phyloP scores from a whole-genome alignment of 2,113 vertebrate species.

The Lasiurus borealis region DNA sequence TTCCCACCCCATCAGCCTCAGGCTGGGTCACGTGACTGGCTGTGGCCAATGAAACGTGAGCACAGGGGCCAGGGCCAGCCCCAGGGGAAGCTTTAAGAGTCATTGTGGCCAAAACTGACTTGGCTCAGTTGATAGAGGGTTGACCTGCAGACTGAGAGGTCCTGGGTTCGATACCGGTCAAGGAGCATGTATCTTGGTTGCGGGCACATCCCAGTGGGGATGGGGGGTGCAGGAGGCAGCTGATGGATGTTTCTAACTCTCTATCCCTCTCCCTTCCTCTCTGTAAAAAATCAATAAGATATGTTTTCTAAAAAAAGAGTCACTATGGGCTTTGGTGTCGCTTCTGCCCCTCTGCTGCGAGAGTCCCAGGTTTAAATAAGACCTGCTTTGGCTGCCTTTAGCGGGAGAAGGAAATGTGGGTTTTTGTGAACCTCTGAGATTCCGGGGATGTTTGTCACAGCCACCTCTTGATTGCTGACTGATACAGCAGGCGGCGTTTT shows the following conservation, averaged over 20 bases:
- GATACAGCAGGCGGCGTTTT: not conserved
- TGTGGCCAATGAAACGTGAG: not conserved
- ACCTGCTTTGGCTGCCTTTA: not conserved
- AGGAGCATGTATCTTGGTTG: no score
- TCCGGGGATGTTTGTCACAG: not conserved
- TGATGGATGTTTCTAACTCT: no score
- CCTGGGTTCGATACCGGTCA: no score
- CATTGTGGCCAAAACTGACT: fast-evolving
- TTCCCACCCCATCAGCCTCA: not conserved
- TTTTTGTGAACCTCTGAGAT: not conserved
- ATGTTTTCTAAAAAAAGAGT: not conserved
- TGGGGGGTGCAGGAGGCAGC: no score
- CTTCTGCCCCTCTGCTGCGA: not conserved
- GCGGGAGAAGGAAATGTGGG: fast-evolving
- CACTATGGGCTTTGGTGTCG: fast-evolving
- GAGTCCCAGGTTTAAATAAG: not conserved
- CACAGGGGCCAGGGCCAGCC: fast-evolving
- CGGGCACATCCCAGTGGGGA: no score
- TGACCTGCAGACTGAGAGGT: no score
- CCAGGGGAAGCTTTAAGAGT: not conserved
- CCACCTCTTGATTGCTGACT: not conserved
- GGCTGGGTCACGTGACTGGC: not conserved
- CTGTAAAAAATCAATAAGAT: no score
- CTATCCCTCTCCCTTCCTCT: no score
- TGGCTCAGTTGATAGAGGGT: no score